Percentiles rank a stretch among this genome's conserved stretches.
Conservation (phyloP, 2,888 invertebrate genomes). For the Herminia tarsipennalis region DNA sequence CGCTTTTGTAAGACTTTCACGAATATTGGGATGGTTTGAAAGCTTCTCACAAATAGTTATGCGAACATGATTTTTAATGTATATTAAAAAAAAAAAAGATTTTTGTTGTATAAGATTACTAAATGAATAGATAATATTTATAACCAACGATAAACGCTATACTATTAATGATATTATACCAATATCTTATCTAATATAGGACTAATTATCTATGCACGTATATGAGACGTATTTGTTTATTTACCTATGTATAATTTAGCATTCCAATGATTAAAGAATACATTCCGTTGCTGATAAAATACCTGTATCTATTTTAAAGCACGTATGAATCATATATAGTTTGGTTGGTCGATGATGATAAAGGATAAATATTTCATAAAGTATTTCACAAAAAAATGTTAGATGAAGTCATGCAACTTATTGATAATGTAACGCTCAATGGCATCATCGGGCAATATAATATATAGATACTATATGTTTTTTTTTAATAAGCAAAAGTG, state of each 20-base stretch:
- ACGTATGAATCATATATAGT: slow-evolving; percentile 54
- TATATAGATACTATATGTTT: slow-evolving; percentile 11
- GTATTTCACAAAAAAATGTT: slow-evolving; percentile 60
- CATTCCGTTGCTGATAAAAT: slow-evolving; percentile 58
- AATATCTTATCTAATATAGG: not conserved
- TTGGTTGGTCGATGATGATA: slow-evolving; percentile 50
- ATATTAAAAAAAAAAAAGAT: no score
- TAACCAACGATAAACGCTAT: no score
- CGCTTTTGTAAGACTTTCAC: slow-evolving; percentile 76
- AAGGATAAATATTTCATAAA: slow-evolving; percentile 49
- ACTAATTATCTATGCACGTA: not conserved
- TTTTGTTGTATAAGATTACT: no score
- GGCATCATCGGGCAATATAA: slow-evolving; percentile 42
- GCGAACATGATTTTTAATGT: no score
- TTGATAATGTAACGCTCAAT: slow-evolving; percentile 42
- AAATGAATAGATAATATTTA: no score
- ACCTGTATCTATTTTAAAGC: slow-evolving; percentile 47
- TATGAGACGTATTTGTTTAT: slow-evolving; percentile 44
- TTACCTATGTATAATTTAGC: slow-evolving; percentile 40
- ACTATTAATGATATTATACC: no score
- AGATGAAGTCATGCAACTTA: slow-evolving; percentile 58
- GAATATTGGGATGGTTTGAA: slow-evolving; percentile 53
- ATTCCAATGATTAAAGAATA: slow-evolving; percentile 49
- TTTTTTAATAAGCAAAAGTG: slow-evolving; percentile 31
- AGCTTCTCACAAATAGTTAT: slow-evolving; percentile 44